These are phyloP conservation scores for Lagodon rhomboides DNA, from an alignment of 2,797 vertebrate genomes.

Conservation along the genomic window DNA sequence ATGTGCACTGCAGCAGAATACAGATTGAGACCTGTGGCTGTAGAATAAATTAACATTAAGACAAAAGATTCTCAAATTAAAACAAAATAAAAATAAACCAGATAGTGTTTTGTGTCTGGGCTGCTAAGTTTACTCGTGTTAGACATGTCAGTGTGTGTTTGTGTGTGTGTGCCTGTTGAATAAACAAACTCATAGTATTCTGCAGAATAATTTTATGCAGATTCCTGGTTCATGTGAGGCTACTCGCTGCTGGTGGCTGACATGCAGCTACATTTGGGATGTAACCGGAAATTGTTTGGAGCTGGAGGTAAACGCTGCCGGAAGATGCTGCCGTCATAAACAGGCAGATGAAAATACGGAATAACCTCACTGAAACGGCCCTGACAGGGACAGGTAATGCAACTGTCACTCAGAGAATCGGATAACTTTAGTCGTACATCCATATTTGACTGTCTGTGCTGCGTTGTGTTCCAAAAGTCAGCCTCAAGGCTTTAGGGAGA, in stretches of 20 bases:
- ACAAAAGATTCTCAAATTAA: not conserved
- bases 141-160: not conserved
- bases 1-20: not conserved
- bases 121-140: not conserved
- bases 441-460: not conserved
- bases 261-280: not conserved
- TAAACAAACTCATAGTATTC: not conserved
- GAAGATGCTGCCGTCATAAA: slow-evolving; percentile 85
- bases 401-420: not conserved
- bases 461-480: slow-evolving; percentile 11
- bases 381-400: slow-evolving; percentile 66
- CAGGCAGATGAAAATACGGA: slow-evolving; percentile 81
- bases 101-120: no score
- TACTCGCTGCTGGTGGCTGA: not conserved
- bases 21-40: not conserved
- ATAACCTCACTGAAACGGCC: slow-evolving; percentile 63
- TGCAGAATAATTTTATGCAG: not conserved
- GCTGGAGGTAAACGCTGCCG: slow-evolving; percentile 77
- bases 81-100: no score
- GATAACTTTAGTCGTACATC: not conserved
- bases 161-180: not conserved
- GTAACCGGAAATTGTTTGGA: slow-evolving; percentile 79
- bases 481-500: not conserved
- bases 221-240: not conserved
- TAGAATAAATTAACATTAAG: not conserved